These are phyloP conservation scores for Procambarus clarkii DNA, from an alignment of 1,140 invertebrate genomes.

Conservation along the genomic window DNA sequence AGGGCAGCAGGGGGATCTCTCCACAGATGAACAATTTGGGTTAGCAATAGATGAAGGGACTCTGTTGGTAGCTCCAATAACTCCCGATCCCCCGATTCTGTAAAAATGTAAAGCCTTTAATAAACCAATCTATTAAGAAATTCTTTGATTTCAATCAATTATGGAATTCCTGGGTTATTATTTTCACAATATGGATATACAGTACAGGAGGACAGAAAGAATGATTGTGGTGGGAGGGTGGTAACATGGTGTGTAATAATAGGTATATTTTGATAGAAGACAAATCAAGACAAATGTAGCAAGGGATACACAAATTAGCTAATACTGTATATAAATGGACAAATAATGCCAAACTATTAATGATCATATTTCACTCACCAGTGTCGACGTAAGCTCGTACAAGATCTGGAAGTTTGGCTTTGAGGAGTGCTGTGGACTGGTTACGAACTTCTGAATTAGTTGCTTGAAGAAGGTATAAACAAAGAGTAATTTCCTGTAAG, in stretches of 20 bases:
- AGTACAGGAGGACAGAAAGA: no score
- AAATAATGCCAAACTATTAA: neutral
- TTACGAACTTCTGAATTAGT: conserved; percentile 84
- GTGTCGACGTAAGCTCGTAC: conserved; percentile 89
- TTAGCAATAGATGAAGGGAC: conserved; percentile 47
- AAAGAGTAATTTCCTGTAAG: conserved; percentile 92
- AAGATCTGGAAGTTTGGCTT: conserved; percentile 88
- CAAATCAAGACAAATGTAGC: no score
- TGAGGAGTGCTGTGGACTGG: conserved; percentile 86
- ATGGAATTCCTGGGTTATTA: no score
- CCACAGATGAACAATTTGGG: conserved; percentile 54
- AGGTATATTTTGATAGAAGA: no score
- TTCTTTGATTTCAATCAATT: no score
- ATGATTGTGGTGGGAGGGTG: no score
- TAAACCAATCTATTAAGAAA: no score
- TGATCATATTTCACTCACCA: conserved; percentile 75
- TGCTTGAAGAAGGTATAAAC: conserved; percentile 88
- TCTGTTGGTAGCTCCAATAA: conserved; percentile 57
- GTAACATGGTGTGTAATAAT: no score
- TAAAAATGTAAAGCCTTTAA: neutral
- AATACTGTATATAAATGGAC: no score
- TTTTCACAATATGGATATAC: no score
- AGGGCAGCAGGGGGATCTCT: conserved; percentile 72
- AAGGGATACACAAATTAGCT: no score
- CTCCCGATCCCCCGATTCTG: conserved; percentile 57